Conservation (phyloP, 37 sponge, comb jelly and placozoan species). For the Aphrocallistes beatrix region DNA sequence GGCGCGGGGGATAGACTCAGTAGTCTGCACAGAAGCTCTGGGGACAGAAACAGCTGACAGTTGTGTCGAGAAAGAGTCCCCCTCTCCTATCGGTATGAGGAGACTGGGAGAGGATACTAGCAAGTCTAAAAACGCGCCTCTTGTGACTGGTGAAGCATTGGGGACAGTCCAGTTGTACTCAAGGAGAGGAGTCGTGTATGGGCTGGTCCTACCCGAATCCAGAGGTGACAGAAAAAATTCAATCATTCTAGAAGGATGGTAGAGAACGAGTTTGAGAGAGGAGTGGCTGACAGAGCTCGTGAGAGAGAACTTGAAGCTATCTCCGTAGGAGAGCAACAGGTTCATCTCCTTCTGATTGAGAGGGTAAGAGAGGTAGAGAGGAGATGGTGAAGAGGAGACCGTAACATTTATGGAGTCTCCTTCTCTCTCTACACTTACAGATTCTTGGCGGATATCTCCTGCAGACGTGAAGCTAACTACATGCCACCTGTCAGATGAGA, state of each 20-base stretch:
- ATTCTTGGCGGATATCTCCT: not conserved
- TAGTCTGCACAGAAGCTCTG: not conserved
- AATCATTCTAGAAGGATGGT: not conserved
- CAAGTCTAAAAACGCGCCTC: not conserved
- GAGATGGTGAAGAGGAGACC: not conserved
- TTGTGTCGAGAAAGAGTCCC: not conserved
- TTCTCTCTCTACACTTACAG: not conserved
- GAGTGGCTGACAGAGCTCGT: not conserved
- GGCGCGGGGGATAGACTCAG: not conserved
- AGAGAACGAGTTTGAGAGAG: not conserved
- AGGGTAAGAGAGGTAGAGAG: not conserved
- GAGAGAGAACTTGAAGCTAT: not conserved
- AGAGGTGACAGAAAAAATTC: not conserved
- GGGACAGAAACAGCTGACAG: not conserved
- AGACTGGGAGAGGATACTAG: not conserved
- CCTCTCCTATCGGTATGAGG: not conserved
- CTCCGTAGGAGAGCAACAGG: not conserved
- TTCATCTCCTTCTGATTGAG: not conserved
- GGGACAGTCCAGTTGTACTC: not conserved
- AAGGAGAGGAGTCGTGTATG: not conserved
- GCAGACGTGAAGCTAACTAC: not conserved
- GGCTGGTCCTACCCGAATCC: not conserved
- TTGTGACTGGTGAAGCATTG: not conserved
- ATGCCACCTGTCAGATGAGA: constrained; percentile 71
- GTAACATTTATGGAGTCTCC: not conserved